Percentiles rank a stretch among this genome's conserved stretches.
phyloP scores from a whole-genome alignment of 2,797 vertebrate genomes.

The Peromyscus aztecus region DNA sequence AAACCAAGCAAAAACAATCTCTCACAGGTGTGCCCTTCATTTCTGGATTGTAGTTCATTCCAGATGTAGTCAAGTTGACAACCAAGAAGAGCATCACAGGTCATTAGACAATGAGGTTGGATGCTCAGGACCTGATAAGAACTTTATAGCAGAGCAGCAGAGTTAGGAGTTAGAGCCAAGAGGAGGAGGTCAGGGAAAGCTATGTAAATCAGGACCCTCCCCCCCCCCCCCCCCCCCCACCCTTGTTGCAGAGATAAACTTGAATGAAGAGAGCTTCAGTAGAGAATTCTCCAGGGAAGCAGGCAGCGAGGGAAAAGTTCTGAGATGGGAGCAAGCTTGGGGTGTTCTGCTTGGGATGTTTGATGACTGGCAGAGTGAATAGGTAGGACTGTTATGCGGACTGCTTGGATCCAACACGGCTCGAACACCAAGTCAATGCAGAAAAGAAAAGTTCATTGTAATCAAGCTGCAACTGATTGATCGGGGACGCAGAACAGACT shows the following conservation, averaged over 20 bases:
- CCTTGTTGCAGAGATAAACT: neutral
- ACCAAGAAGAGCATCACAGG: neutral
- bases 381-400: neutral
- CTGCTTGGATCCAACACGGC: too few relatives aligned
- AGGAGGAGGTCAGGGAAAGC: neutral
- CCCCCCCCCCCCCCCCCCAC: rapidly evolving
- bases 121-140: neutral
- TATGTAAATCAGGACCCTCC: neutral
- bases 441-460: too few relatives aligned
- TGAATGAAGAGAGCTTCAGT: neutral
- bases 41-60: neutral
- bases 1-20: neutral
- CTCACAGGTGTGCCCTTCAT: neutral
- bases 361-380: neutral
- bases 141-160: neutral
- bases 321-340: neutral
- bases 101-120: neutral
- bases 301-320: neutral
- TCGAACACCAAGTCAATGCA: too few relatives aligned
- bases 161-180: neutral
- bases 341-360: neutral
- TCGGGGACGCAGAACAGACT: too few relatives aligned
- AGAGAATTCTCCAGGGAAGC: neutral
- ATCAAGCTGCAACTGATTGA: too few relatives aligned
- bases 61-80: neutral